These are phyloP conservation scores for Scophthalmus maximus DNA, from an alignment of 2,113 vertebrate species.

Conservation along the genomic window DNA sequence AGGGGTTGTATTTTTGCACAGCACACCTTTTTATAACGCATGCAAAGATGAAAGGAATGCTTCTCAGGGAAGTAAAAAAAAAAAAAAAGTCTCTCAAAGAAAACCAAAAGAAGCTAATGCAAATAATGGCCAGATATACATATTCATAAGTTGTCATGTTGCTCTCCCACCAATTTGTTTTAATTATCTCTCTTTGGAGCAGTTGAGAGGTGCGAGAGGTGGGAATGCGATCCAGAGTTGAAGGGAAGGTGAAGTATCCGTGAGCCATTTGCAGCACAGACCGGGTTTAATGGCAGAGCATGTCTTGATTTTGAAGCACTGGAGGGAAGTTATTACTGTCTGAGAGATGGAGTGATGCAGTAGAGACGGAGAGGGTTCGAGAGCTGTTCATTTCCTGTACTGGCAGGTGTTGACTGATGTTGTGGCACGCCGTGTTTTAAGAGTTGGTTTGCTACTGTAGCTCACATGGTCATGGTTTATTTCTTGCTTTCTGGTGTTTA, in stretches of 20 bases:
- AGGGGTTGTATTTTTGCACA: constrained; percentile 11
- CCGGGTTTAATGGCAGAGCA: constrained; percentile 14
- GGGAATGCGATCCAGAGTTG: constrained; percentile 39
- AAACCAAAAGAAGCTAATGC: constrained; percentile 21
- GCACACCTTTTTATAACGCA: constrained; percentile 4
- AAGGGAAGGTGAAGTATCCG: constrained; percentile 38
- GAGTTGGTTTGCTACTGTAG: not conserved
- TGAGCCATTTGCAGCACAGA: constrained; percentile 26
- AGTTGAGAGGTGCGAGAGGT: constrained; percentile 8
- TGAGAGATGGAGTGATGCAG: constrained; percentile 32
- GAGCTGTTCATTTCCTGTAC: constrained; percentile 15
- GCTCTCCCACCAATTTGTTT: constrained; percentile 40
- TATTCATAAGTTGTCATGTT: constrained; percentile 55
- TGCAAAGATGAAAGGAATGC: constrained; percentile 42
- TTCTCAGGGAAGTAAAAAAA: constrained; percentile 25
- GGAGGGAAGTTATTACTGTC: constrained; percentile 25
- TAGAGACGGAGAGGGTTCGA: not conserved
- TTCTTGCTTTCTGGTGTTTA: not conserved
- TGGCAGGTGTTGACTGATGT: constrained; percentile 9
- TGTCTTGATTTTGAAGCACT: constrained; percentile 17
- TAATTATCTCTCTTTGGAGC: constrained; percentile 51
- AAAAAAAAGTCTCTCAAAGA: constrained; percentile 9
- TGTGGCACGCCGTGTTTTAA: not conserved
- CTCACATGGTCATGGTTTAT: not conserved
- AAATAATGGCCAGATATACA: constrained; percentile 34